Percentiles rank a stretch among this genome's conserved stretches.
Conservation (phyloP, 1,140 invertebrate genomes). For the Andricus grossulariae region DNA sequence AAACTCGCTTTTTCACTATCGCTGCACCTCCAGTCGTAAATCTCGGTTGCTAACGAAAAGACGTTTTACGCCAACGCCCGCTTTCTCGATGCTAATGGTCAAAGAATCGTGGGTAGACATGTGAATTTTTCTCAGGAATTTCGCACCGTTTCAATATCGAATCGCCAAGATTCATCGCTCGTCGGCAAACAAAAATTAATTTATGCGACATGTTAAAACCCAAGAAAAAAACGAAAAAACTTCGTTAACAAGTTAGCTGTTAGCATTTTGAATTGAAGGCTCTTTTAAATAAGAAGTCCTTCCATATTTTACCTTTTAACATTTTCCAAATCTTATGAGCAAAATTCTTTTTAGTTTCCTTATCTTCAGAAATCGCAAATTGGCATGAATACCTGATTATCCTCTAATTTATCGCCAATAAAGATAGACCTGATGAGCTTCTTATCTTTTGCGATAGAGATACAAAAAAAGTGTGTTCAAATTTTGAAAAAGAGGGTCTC, state of each 20-base stretch:
- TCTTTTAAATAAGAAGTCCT: too few relatives aligned
- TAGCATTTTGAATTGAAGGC: too few relatives aligned
- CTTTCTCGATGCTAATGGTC: conserved; percentile 29
- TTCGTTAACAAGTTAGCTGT: too few relatives aligned
- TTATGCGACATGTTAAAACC: not conserved
- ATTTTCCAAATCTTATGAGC: not conserved
- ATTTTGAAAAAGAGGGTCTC: conserved; percentile 2
- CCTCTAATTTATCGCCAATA: not conserved
- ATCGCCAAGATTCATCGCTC: conserved; percentile 20
- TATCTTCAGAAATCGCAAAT: not conserved
- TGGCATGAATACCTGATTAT: conserved; percentile 1
- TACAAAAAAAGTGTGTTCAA: conserved; percentile 2
- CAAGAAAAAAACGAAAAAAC: not conserved
- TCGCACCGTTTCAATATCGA: conserved; percentile 28
- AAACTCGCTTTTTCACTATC: not conserved
- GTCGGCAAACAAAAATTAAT: conserved; percentile 19
- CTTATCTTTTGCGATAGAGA: not conserved
- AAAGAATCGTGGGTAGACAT: conserved; percentile 22
- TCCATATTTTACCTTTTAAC: conserved; percentile 13
- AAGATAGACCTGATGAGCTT: conserved; percentile 6
- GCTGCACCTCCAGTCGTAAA: conserved; percentile 18
- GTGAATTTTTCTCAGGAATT: conserved; percentile 28
- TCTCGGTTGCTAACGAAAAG: conserved; percentile 19
- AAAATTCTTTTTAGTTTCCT: not conserved
- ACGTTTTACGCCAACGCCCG: conserved; percentile 23